Evolutionary conservation across 2,797 vertebrate genomes (phyloP).

Genomic region (Pelodytes ibericus): DNA sequence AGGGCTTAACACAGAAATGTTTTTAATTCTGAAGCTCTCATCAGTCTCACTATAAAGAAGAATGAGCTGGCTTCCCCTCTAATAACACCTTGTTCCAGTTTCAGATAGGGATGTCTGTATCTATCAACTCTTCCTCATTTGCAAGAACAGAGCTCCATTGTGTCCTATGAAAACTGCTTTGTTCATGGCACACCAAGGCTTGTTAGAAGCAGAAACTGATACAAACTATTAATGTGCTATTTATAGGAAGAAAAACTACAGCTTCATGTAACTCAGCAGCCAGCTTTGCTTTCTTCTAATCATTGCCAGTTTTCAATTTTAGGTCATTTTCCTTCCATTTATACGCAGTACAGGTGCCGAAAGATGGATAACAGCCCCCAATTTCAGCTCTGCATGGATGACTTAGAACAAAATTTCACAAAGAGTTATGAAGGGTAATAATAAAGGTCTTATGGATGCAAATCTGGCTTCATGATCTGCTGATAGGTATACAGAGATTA

Average conservation of each 20-base stretch:
- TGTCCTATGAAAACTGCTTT: conserved; percentile 78
- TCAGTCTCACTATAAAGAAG: conserved; percentile 39
- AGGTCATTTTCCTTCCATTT: conserved; percentile 53
- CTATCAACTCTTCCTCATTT: conserved; percentile 85
- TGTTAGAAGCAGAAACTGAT: conserved; percentile 74
- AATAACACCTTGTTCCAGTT: conserved; percentile 60
- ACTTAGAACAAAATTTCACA: conserved; percentile 5
- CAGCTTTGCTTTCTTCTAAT: conserved; percentile 54
- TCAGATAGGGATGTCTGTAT: conserved; percentile 75
- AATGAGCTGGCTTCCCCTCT: conserved; percentile 56
- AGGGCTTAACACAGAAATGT: conserved; percentile 1
- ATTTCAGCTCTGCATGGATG: conserved; percentile 23
- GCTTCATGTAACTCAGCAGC: conserved; percentile 55
- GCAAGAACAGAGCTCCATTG: conserved; percentile 77
- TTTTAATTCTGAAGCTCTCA: conserved; percentile 29
- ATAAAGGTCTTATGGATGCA: not conserved
- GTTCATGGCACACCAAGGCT: conserved; percentile 68
- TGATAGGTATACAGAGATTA: not conserved
- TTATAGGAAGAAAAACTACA: conserved; percentile 61
- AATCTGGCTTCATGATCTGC: not conserved
- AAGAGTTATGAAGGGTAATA: not conserved
- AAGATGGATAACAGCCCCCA: conserved; percentile 48
- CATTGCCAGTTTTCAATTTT: conserved; percentile 56
- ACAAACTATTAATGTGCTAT: conserved; percentile 76
- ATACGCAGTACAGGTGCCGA: conserved; percentile 44